Evolutionary conservation across 2,113 vertebrate species (phyloP).

Genomic region (Potamarius usumacintae): DNA sequence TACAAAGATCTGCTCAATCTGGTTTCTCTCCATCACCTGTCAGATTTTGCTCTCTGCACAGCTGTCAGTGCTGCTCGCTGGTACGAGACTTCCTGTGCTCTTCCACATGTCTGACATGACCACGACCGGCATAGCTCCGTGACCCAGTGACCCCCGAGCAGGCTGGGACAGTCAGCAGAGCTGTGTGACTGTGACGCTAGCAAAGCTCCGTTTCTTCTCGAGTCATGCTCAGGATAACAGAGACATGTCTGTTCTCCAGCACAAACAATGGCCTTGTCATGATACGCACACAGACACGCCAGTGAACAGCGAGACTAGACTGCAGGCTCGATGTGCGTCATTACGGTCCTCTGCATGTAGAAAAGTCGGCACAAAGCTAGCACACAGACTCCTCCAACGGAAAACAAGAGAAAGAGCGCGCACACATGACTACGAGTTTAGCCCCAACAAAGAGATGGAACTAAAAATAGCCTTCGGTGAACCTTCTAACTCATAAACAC

Average conservation of each 20-base stretch:
- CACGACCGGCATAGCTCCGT: background rate
- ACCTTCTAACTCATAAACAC: slow-evolving; percentile 41
- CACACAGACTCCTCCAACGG: background rate
- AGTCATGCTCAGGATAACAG: slow-evolving; percentile 31
- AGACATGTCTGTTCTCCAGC: slow-evolving; percentile 46
- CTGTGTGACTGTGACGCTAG: slow-evolving; percentile 38
- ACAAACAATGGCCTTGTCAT: slow-evolving; percentile 34
- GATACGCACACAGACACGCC: background rate
- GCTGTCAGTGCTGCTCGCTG: background rate
- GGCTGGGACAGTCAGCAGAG: background rate
- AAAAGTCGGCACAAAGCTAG: background rate
- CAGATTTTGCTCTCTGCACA: background rate
- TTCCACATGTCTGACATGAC: background rate
- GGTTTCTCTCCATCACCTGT: background rate
- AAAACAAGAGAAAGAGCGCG: background rate
- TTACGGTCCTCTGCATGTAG: background rate
- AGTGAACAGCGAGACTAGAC: background rate
- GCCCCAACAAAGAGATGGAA: background rate
- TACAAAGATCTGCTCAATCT: background rate
- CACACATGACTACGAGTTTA: background rate
- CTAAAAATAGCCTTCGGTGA: slow-evolving; percentile 45
- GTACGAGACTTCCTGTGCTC: slow-evolving; percentile 5
- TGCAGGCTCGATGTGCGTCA: background rate
- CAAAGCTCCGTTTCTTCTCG: slow-evolving; percentile 15
- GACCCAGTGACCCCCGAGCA: background rate